Percentiles rank a stretch among this genome's conserved stretches.
These are phyloP conservation scores for Hypomecis atomaria DNA, from an alignment of 2,888 invertebrate genomes.

Conservation along the genomic window DNA sequence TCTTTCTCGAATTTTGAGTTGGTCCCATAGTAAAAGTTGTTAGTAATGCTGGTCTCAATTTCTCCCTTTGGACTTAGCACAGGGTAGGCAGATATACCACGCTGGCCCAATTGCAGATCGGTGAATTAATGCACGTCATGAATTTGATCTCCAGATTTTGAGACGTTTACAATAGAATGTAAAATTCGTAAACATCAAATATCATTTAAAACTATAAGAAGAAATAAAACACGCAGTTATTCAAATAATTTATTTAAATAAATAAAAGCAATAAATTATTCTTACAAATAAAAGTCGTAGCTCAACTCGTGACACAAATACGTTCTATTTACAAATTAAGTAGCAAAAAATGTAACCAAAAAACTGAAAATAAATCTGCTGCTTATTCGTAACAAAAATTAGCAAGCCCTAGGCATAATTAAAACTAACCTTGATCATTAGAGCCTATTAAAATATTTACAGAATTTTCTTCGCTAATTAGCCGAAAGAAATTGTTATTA, in stretches of 20 bases:
- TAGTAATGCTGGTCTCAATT: too few species aligned
- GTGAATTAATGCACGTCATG: too few species aligned
- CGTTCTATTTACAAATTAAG: slow-evolving; percentile 45
- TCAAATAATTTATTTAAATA: slow-evolving; percentile 42
- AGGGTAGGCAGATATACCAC: too few species aligned
- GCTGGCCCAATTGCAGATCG: too few species aligned
- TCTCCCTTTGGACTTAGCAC: too few species aligned
- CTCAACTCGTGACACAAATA: slow-evolving; percentile 39
- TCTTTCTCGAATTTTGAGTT: too few species aligned
- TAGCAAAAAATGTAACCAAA: slow-evolving; percentile 38
- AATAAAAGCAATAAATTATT: slow-evolving; percentile 33
- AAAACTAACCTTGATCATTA: neutral
- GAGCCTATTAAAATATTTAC: slow-evolving; percentile 26
- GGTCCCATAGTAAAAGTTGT: too few species aligned
- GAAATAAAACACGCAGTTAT: neutral
- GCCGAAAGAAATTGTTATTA: neutral
- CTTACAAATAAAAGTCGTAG: slow-evolving; percentile 9
- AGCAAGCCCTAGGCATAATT: neutral
- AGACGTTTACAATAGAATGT: too few species aligned
- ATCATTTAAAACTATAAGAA: too few species aligned
- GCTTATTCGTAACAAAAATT: neutral
- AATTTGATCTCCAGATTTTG: too few species aligned
- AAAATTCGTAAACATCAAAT: too few species aligned
- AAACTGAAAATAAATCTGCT: slow-evolving; percentile 1
- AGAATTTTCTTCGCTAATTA: slow-evolving; percentile 36